Percentiles rank a stretch among this genome's conserved stretches.
Evolutionary conservation across 2,113 vertebrate species (phyloP).

Genomic region (Mystacornis crossleyi): DNA sequence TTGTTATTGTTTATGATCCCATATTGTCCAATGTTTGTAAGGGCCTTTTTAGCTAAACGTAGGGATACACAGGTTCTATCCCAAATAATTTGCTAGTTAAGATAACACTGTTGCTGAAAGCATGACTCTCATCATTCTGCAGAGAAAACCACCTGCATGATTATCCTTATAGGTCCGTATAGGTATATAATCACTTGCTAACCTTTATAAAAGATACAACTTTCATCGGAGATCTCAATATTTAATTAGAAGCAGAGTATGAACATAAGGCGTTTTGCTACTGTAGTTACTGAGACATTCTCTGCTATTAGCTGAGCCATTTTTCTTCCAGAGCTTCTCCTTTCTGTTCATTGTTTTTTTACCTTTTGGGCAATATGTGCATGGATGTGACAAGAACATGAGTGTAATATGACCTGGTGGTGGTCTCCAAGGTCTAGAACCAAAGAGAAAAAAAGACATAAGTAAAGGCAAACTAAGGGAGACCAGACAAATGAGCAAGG

Average conservation of each 20-base stretch:
- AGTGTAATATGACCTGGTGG: not conserved
- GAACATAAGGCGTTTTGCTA: not conserved
- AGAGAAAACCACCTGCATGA: not conserved
- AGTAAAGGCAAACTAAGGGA: not conserved
- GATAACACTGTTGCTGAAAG: not conserved
- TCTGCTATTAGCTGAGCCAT: not conserved
- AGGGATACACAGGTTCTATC: not conserved
- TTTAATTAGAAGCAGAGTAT: not conserved
- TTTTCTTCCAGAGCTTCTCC: not conserved
- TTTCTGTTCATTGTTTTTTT: not conserved
- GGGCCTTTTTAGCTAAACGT: not conserved
- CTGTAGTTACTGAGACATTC: not conserved
- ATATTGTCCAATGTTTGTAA: not conserved
- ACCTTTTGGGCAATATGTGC: not conserved
- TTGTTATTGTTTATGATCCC: not conserved
- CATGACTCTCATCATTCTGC: not conserved
- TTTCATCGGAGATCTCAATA: not conserved
- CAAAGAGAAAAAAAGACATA: not conserved
- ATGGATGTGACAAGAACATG: not conserved
- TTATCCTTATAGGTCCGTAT: not conserved
- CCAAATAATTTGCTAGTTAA: not conserved
- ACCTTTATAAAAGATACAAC: not conserved
- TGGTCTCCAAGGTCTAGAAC: not conserved
- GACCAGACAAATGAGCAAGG: not conserved
- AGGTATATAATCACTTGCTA: not conserved